These are phyloP conservation scores for Lithobates sylvaticus DNA, from an alignment of 2,797 vertebrate genomes.

Conservation along the genomic window DNA sequence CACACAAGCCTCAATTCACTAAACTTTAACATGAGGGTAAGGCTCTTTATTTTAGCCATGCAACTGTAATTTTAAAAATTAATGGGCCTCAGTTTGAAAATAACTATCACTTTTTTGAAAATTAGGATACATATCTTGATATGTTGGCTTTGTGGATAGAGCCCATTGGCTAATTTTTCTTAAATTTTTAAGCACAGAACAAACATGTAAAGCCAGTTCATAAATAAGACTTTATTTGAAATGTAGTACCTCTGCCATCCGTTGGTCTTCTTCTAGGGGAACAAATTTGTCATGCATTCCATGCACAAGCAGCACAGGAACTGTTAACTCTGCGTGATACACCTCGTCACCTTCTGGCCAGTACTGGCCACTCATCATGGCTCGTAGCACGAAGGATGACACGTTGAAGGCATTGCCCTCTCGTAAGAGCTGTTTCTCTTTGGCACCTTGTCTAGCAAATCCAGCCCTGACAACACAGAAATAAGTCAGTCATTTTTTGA, in stretches of 20 bases:
- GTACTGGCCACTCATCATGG: constrained; percentile 98
- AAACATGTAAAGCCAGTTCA: neutral
- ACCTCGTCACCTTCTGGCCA: constrained; percentile 97
- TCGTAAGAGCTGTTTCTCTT: constrained; percentile 95
- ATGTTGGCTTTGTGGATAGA: no score
- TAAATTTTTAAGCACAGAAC: neutral
- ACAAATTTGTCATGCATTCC: constrained; percentile 97
- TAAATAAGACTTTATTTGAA: neutral
- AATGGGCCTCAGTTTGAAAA: no score
- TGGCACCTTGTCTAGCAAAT: constrained; percentile 94
- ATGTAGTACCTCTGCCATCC: constrained; percentile 91
- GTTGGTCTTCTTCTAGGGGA: constrained; percentile 94
- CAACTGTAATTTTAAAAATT: no score
- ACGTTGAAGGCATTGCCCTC: constrained; percentile 97
- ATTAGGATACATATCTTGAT: no score
- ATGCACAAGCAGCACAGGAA: constrained; percentile 92
- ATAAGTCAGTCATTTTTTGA: neutral
- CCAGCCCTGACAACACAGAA: constrained; percentile 81
- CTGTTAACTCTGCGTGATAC: constrained; percentile 94
- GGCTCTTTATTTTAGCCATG: no score
- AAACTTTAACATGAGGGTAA: no score
- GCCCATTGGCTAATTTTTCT: no score
- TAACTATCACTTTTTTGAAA: no score
- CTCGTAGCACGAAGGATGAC: constrained; percentile 92
- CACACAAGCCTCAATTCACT: no score